phyloP scores from a whole-genome alignment of 2,113 vertebrate genomes.

The Cranoglanis bouderius region DNA sequence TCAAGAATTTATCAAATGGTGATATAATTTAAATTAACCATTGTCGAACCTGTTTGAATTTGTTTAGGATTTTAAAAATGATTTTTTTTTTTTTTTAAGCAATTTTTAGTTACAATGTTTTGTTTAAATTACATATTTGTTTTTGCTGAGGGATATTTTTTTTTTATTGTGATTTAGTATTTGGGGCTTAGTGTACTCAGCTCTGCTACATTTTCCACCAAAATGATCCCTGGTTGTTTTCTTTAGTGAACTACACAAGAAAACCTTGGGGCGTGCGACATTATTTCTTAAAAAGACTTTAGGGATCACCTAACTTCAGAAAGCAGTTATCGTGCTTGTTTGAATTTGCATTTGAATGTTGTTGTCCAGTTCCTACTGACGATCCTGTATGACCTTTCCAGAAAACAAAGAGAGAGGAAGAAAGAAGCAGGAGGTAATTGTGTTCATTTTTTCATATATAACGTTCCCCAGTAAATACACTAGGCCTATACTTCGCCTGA shows the following conservation, averaged over 20 bases:
- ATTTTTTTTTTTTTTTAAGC: too few species aligned
- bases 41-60: not conserved
- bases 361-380: not conserved
- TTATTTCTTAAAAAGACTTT: not conserved
- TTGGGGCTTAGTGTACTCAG: not conserved
- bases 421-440: not conserved
- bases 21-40: not conserved
- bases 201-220: not conserved
- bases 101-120: not conserved
- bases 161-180: not conserved
- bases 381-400: conserved; percentile 9
- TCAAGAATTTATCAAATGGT: too few species aligned
- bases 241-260: not conserved
- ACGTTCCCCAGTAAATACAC: not conserved
- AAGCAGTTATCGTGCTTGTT: not conserved
- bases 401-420: not conserved
- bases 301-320: not conserved
- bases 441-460: not conserved
- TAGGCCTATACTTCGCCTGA: not conserved
- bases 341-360: not conserved
- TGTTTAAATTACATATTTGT: not conserved
- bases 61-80: too few species aligned
- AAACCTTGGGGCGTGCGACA: too few species aligned
- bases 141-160: not conserved
- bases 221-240: not conserved